Evolutionary conservation across 37 sponge, comb jelly and placozoan genomes (phyloP), one percentile per base, ranked within the genome.

Genomic region (Tethya wilhelma): DNA sequence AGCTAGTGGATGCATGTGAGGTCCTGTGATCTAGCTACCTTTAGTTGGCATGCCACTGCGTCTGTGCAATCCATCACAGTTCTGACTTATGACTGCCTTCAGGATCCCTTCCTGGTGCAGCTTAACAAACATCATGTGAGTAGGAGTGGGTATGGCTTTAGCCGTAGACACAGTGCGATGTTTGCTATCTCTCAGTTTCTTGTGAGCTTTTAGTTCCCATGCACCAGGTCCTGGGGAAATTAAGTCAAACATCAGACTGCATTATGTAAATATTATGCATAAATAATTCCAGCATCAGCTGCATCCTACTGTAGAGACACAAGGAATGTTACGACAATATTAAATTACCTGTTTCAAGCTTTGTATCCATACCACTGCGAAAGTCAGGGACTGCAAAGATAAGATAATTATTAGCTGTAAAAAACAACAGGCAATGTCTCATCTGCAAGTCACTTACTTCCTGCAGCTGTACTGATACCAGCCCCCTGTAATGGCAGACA

Each of bases 301-400:
- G n/a, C n/a, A n/a, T n/a, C n/a, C n/a, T n/a, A n/a, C n/a, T n/a
- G n/a, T n/a, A n/a, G n/a, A n/a, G n/a, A n/a, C n/a, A n/a, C n/a
- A n/a, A n/a, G n/a, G n/a, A n/a, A n/a, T n/a, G n/a, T n/a, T n/a
- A n/a, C n/a, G n/a, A n/a, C n/a, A n/a, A n/a, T n/a, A n/a, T n/a
- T n/a, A n/a, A n/a, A n/a, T n/a, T 67, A 85, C 86, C 90, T 71
- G 92, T 91, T 53, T 71, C 72, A 25, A 91, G 28, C 31, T 46
- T 60, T 25, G 92, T 91, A 74, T 86, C 37, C 57, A 91, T 91
- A 14, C 92, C 92, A 86, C 92, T 91, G 38, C 92, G 87, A 40
- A 91, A 91, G 78, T 91, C 92, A 46, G 92, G 92, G 71, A 91
- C 91, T 90, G 55, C 11, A n/a, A n/a, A n/a, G n/a, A n/a, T n/a